A percentile compares a stretch with the other conserved stretches of the same genome.
phyloP scores from a whole-genome alignment of 2,888 invertebrate genomes.

The Rhogogaster chlorosoma region DNA sequence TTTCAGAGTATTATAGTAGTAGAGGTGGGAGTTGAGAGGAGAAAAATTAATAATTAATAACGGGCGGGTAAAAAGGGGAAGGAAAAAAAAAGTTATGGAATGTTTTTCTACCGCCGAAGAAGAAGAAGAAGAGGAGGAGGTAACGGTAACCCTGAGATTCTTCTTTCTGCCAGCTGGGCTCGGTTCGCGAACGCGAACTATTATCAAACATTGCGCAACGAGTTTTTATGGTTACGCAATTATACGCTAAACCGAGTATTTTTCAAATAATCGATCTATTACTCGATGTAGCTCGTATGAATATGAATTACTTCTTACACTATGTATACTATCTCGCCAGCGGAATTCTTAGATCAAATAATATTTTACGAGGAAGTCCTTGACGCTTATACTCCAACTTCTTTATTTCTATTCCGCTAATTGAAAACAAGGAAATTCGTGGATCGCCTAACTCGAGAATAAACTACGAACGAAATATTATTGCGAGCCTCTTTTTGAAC shows the following conservation, averaged over 20 bases:
- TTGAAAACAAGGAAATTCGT: background rate
- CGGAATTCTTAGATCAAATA: background rate
- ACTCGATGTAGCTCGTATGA: background rate
- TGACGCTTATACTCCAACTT: background rate
- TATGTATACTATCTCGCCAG: background rate
- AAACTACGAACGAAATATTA: background rate
- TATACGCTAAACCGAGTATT: background rate
- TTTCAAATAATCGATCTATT: slow-evolving; percentile 10
- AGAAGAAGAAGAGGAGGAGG: background rate
- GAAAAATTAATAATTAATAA: background rate
- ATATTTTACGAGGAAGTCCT: background rate
- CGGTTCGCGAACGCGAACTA: slow-evolving; percentile 4
- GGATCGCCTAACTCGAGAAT: background rate
- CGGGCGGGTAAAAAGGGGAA: background rate
- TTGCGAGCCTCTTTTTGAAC: background rate
- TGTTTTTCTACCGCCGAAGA: background rate
- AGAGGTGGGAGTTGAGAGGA: background rate
- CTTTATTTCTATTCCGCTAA: background rate
- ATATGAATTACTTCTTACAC: background rate
- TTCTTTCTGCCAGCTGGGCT: slow-evolving; percentile 36
- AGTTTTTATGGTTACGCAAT: slow-evolving; percentile 32
- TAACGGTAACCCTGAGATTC: slow-evolving; percentile 49
- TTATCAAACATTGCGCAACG: slow-evolving; percentile 32
- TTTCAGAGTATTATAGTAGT: background rate
- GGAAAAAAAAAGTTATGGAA: background rate